Percentiles rank a stretch among this genome's conserved stretches.
These are phyloP conservation scores for Euplexia lucipara DNA, from an alignment of 2,888 invertebrate species.

Conservation along the genomic window DNA sequence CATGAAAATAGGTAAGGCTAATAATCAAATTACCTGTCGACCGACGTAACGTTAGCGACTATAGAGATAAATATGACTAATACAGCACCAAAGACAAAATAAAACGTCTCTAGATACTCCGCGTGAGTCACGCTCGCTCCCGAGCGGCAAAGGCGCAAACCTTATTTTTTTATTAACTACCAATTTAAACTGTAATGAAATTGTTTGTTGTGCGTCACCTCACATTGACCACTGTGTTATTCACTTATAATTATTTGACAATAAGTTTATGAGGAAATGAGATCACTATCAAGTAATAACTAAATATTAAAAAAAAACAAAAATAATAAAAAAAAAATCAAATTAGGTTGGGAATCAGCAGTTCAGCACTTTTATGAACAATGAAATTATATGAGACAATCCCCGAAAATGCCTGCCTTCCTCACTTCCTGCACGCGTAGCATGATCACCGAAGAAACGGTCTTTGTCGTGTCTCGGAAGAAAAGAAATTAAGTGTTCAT, in stretches of 20 bases:
- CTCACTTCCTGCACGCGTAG: too few relatives aligned
- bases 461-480: too few relatives aligned
- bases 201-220: constrained; percentile 73
- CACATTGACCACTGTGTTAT: constrained; percentile 58
- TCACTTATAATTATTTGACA: constrained; percentile 64
- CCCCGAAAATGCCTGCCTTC: too few relatives aligned
- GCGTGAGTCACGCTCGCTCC: constrained; percentile 78
- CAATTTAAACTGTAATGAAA: constrained; percentile 81
- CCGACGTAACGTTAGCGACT: constrained; percentile 45
- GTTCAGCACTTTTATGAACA: too few relatives aligned
- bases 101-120: constrained; percentile 69
- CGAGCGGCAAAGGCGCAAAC: constrained; percentile 66
- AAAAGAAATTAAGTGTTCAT: too few relatives aligned
- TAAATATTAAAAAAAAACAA: too few relatives aligned
- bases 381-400: too few relatives aligned
- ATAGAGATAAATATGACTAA: constrained; percentile 72
- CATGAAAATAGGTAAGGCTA: constrained; percentile 33
- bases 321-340: too few relatives aligned
- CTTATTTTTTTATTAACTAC: constrained; percentile 80
- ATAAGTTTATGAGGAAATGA: constrained; percentile 38
- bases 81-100: constrained; percentile 71
- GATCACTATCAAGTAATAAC: constrained; percentile 10
- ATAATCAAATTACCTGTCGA: constrained; percentile 52
- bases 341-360: too few relatives aligned
- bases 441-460: too few relatives aligned